These are phyloP conservation scores for Cyclura pinguis DNA, from an alignment of 2,797 vertebrate species.

Conservation along the genomic window DNA sequence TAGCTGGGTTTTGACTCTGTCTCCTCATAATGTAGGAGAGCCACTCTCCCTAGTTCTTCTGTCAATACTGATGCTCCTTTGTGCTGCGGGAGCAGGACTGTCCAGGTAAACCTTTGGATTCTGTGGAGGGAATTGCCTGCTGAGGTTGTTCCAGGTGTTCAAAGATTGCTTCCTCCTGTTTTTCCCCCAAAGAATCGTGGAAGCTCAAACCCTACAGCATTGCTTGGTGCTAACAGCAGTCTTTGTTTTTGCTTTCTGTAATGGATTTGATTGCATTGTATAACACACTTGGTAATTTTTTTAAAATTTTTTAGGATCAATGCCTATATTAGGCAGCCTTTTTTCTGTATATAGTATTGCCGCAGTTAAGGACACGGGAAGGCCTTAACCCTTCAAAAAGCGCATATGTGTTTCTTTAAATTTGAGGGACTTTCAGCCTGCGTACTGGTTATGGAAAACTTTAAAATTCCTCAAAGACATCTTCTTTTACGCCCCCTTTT, in stretches of 20 bases:
- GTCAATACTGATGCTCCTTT: neutral
- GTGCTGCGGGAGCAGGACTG: neutral
- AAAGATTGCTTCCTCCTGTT: neutral
- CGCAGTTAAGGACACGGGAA: constrained; percentile 69
- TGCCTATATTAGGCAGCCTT: constrained; percentile 85
- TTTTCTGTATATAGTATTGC: constrained; percentile 77
- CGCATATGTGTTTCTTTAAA: constrained; percentile 81
- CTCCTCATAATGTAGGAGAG: neutral
- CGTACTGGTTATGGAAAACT: constrained; percentile 73
- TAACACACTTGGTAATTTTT: constrained; percentile 73
- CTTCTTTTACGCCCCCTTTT: neutral
- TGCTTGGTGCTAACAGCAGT: constrained; percentile 78
- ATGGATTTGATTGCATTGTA: constrained; percentile 68
- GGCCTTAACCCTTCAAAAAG: constrained; percentile 78
- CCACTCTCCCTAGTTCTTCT: neutral
- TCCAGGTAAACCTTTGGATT: neutral
- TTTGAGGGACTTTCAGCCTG: constrained; percentile 65
- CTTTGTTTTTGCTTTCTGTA: neutral
- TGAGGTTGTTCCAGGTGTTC: neutral
- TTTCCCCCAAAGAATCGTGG: constrained; percentile 26
- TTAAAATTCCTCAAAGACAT: constrained; percentile 9
- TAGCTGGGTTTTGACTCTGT: neutral
- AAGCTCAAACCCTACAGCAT: neutral
- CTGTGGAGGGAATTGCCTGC: neutral
- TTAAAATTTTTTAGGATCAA: constrained; percentile 52